Conservation (phyloP, 1,140 invertebrate genomes). For the Bombus consobrinus region DNA sequence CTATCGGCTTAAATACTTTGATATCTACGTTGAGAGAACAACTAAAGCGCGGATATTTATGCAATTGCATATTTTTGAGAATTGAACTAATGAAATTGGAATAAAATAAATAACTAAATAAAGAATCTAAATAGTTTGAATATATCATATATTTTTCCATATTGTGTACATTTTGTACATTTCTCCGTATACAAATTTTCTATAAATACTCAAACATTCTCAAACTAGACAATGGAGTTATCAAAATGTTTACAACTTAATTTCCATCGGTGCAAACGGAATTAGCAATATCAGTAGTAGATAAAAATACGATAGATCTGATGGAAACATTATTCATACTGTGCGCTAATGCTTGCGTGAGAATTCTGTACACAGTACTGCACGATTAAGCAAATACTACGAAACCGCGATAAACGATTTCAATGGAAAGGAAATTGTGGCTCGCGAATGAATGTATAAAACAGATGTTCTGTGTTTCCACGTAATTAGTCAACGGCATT, state of each 20-base stretch:
- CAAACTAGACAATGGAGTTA: neutral
- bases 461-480: neutral
- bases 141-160: neutral
- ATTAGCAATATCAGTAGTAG: neutral
- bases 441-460: neutral
- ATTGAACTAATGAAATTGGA: no score
- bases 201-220: neutral
- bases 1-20: no score
- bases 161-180: neutral
- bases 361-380: neutral
- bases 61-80: no score
- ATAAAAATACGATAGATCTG: neutral
- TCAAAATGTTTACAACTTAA: neutral
- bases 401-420: neutral
- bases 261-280: neutral
- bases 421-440: neutral
- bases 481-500: neutral
- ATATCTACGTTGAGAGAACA: no score
- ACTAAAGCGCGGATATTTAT: no score
- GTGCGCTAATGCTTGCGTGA: neutral
- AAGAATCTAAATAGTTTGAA: neutral
- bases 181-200: neutral
- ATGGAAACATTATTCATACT: constrained; percentile 7
- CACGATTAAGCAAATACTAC: neutral
- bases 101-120: no score